These are phyloP conservation scores for Pterois miles DNA, from an alignment of 2,797 vertebrate genomes.

Conservation along the genomic window DNA sequence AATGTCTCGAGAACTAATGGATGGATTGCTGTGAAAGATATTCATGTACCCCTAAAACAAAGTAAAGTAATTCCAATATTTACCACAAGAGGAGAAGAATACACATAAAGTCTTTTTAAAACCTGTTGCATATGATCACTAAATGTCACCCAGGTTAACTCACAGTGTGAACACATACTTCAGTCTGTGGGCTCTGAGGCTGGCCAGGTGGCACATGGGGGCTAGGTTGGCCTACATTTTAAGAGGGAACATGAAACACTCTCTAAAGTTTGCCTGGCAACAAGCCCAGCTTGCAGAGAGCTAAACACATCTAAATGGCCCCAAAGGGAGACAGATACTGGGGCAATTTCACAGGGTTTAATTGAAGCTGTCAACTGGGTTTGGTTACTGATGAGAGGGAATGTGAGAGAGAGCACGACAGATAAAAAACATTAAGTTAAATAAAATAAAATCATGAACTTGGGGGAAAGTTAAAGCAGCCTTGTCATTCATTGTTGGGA, in stretches of 20 bases:
- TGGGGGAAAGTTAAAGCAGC: constrained; percentile 3
- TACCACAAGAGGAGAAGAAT: background rate
- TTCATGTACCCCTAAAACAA: background rate
- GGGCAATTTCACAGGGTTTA: constrained; percentile 65
- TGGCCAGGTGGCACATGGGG: constrained; percentile 35
- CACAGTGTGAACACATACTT: background rate
- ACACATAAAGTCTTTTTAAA: background rate
- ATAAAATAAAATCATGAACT: constrained; percentile 19
- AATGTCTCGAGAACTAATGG: background rate
- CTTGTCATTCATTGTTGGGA: background rate
- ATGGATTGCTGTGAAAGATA: background rate
- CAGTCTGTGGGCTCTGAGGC: background rate
- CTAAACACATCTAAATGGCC: constrained; percentile 68
- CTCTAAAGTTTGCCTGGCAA: constrained; percentile 65
- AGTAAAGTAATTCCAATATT: background rate
- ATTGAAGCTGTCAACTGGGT: constrained; percentile 55
- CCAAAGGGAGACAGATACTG: constrained; percentile 64
- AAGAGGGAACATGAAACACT: constrained; percentile 50
- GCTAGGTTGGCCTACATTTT: constrained; percentile 53
- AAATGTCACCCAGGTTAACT: background rate
- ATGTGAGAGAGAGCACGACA: constrained; percentile 5
- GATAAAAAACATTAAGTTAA: constrained; percentile 13
- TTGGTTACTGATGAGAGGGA: constrained; percentile 59
- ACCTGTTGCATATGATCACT: background rate
- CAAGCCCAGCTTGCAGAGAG: constrained; percentile 54